Evolutionary conservation across 2,888 invertebrate species (phyloP).

Genomic region (Leucophora obtusa): DNA sequence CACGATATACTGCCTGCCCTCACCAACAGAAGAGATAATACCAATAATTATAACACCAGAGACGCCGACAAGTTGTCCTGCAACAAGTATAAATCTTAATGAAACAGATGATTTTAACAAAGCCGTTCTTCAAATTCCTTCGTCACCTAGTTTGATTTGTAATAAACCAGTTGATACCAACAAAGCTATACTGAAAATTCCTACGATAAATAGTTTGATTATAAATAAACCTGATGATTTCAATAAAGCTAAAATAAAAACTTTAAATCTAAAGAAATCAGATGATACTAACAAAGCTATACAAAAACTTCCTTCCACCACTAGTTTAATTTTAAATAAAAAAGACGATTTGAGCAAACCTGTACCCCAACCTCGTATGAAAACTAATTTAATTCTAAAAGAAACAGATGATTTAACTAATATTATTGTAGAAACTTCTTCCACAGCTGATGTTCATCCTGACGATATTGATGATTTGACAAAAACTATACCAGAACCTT

Average conservation of each 20-base stretch:
- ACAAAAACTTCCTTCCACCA: neutral
- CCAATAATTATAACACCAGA: slow-evolving; percentile 44
- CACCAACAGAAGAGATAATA: slow-evolving; percentile 49
- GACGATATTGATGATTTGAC: slow-evolving; percentile 23
- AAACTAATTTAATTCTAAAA: neutral
- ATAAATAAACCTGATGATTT: neutral
- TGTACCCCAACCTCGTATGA: neutral
- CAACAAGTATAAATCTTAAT: slow-evolving; percentile 8
- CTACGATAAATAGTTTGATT: neutral
- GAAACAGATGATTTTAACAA: slow-evolving; percentile 13
- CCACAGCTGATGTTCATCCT: neutral
- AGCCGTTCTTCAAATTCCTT: neutral
- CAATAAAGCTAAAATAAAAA: neutral
- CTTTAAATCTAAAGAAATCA: neutral
- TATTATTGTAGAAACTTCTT: neutral
- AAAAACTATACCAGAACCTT: neutral
- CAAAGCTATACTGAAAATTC: neutral
- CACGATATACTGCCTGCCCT: slow-evolving; percentile 49
- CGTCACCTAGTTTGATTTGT: neutral
- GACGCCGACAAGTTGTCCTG: slow-evolving; percentile 13
- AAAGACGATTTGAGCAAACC: neutral
- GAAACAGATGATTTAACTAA: neutral
- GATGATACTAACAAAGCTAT: neutral
- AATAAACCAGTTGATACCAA: neutral
- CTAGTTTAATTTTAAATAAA: neutral